Base-by-base conservation (phyloP, 1,140 invertebrate genomes). In the Cydia strobilella region DNA sequence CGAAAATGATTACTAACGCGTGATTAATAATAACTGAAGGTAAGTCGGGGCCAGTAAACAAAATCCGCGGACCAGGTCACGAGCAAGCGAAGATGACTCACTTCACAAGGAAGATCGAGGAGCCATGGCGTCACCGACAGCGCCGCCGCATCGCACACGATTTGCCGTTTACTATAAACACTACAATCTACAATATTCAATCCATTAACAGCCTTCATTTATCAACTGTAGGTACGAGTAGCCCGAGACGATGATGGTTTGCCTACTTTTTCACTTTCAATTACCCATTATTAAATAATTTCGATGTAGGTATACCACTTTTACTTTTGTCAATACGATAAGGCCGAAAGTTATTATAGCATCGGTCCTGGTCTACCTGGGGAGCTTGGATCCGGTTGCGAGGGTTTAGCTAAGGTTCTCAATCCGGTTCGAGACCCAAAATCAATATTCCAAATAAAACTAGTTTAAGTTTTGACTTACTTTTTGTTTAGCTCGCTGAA, bases 1-100 rank as follows among this genome's bases (percentile, higher is more conserved):
- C 81, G 84, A 86, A 80, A 77, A 82, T 80, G 62, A 82, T 84
- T 82, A 84, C 63, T 80, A 82, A 85, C 80, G 77, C 69, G 77
- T 82, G 80, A 82, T 83, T 84, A 79, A 79, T 88, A 75, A 86
- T 84, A 90, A 89, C 83, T 80, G 74, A 84, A 87, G 84, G 83
- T 79, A 83, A 81, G 82, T 77, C 77, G 82, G 84, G 84, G 83
- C 81, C 82, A 84, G 80, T 81, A 86, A 88, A 87, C 86, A 86
- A 87, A 92, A 90, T 89, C 87, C 83, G 77, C 81, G 75, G 79
- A 77, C 77, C 86, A 75, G 89, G 89, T 91, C 90, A 91, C 88
- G 90, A 90, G 79, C 85, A 83, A 74, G 69, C 45, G 62, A 73
- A 63, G 79, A 83, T 92, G 89, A 92, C 79, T 91, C 90, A 92